Conservation (phyloP, 2,888 invertebrate genomes). For the Callimorpha dominula region DNA sequence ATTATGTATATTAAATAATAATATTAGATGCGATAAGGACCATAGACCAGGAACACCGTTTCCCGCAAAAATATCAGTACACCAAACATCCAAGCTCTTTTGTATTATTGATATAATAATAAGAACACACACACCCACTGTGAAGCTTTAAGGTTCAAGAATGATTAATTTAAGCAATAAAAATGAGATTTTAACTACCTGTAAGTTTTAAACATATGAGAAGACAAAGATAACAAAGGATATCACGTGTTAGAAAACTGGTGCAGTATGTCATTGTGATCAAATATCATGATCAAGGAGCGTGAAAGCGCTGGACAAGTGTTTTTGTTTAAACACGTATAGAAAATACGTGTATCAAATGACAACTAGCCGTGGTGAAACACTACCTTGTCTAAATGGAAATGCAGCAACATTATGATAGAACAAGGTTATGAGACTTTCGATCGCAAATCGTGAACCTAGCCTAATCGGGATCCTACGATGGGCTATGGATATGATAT, state of each 20-base stretch:
- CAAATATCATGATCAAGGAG: slow-evolving; percentile 74
- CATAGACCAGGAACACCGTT: slow-evolving; percentile 31
- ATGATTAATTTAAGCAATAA: slow-evolving; percentile 2
- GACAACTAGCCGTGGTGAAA: slow-evolving; percentile 79
- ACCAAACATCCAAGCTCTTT: slow-evolving; percentile 16
- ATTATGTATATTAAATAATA: slow-evolving; percentile 22
- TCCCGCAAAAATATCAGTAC: slow-evolving; percentile 31
- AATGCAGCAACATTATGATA: slow-evolving; percentile 50
- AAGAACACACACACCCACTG: background rate
- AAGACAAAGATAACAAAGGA: slow-evolving; percentile 50
- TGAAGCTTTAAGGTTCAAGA: background rate
- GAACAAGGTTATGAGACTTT: slow-evolving; percentile 72
- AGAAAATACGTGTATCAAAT: slow-evolving; percentile 78
- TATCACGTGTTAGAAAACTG: slow-evolving; percentile 59
- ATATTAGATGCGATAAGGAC: slow-evolving; percentile 35
- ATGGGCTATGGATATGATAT: slow-evolving; percentile 62
- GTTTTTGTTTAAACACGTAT: slow-evolving; percentile 76
- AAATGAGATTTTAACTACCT: slow-evolving; percentile 10
- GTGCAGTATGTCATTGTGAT: slow-evolving; percentile 74
- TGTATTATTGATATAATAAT: slow-evolving; percentile 1
- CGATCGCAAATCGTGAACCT: slow-evolving; percentile 65
- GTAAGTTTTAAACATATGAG: slow-evolving; percentile 41
- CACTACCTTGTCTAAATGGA: slow-evolving; percentile 61
- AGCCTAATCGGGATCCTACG: slow-evolving; percentile 60
- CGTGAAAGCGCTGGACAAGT: slow-evolving; percentile 80